Evolutionary conservation across 2,888 invertebrate genomes (phyloP), one percentile per base, ranked within the genome.

Genomic region (Danaus chrysippus): DNA sequence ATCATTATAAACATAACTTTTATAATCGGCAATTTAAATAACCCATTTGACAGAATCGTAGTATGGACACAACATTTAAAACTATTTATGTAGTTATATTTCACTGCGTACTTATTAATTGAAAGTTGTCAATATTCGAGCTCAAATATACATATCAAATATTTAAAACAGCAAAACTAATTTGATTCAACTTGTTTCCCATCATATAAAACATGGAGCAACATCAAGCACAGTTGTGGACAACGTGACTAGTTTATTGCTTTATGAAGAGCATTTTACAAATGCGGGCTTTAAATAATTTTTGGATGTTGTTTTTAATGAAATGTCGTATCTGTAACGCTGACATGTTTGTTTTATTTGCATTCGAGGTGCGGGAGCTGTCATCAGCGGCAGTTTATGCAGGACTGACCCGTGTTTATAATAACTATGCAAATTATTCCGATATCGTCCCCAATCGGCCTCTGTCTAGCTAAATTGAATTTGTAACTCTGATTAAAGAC

Each of bases 371-470:
- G 80, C 79, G 79, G 80, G 76, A 81, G 81, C 83, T 84, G 86
- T 87, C 86, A 86, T 79, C 83, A 77, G 73, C 72, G 76, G 75
- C 76, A 79, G 84, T 84, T 87, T 86, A 87, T 85, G 84, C 87
- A 83, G 84, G 81, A 79, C 78, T 87, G 88, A 87, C 86, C 88
- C 86, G 80, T 87, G 89, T 86, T 87, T 87, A 89, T 87, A 88
- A 90, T 89, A 89, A 87, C 86, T 88, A 91, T 90, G 90, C 89
- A 89, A 90, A 90, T 90, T 83, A 83, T 84, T 82, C 83, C 82
- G 82, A 87, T 87, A 86, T 79, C 81, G 77, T 77, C 80, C 84
- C 84, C 83, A 84, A 86, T 85, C 82, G 82, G 77, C 76, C 77
- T 76, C 76, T 76, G 73, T 74, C 76, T 73, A 77, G 74, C 81